Evolutionary conservation across 2,888 invertebrate species (phyloP), one percentile per base, ranked within the genome.

Genomic region (Crocallis elinguaria): DNA sequence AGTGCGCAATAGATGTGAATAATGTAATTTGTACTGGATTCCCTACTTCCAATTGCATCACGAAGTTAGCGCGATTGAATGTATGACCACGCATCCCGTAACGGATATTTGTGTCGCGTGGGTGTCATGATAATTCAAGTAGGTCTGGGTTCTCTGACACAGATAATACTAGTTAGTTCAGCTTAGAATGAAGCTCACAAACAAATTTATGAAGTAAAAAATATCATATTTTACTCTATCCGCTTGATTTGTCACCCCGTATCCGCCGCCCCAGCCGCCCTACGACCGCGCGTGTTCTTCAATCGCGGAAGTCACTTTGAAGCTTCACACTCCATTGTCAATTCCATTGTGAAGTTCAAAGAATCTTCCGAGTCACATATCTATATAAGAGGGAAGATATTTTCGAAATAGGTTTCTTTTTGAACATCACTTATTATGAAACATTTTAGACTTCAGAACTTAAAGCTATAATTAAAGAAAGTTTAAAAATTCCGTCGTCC

Each of bases 181-280:
- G 3, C 3, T 19, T 19, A 9, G 19, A 37, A 45, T 37, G 19
- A 19, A 30, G 23, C 14, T 7, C 30, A 14, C 32, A 39, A 8
- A 21, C 2, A 19, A n/a, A n/a, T n/a, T n/a, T 49, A 54, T 44
- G 42, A 30, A 50, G 36, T 58, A 35, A 30, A 52, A 59, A 42
- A 51, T 41, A 37, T 49, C 51, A 60, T 58, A 49, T 60, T 55
- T 59, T 54, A 56, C 37, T 67, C 55, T 65, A 64, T 71, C 57
- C 76, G 73, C 69, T 66, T 78, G 77, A 79, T 70, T 79, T 75
- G 72, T 59, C 73, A 62, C 76, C 75, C 74, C 66, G 64, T 49
- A 53, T 61, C 46, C 61, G 44, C 49, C 62, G 44, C 63, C 52
- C 60, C 48, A 37, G 51, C 58, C 23, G 62, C 66, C 75, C 77